A percentile compares a stretch with the other conserved stretches of the same genome.
phyloP scores from a whole-genome alignment of 2,888 invertebrate genomes.

The Palloptera scutellata region DNA sequence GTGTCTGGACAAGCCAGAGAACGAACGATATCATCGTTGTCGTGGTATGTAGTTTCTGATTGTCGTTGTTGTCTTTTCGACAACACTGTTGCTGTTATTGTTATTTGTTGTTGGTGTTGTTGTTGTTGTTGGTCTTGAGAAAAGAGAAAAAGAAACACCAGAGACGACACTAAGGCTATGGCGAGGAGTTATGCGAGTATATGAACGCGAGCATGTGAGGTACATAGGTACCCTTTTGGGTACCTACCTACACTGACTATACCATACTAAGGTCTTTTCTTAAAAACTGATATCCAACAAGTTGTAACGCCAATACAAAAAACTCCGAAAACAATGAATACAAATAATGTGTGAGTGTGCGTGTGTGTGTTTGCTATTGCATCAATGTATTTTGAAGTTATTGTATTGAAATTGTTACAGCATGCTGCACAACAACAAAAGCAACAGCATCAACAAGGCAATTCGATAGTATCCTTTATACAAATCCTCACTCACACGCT shows the following conservation, averaged over 20 bases:
- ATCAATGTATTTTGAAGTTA: too few relatives aligned
- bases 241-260: too few relatives aligned
- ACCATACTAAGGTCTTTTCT: too few relatives aligned
- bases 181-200: too few relatives aligned
- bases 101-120: neutral
- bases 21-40: constrained; percentile 23
- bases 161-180: neutral
- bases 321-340: too few relatives aligned
- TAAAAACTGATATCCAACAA: too few relatives aligned
- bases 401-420: too few relatives aligned
- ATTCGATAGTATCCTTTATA: too few relatives aligned
- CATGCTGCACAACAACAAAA: neutral
- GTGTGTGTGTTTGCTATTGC: too few relatives aligned
- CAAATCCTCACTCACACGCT: neutral
- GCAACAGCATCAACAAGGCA: constrained; percentile 19
- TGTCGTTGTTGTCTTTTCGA: constrained; percentile 7
- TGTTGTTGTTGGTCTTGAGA: neutral
- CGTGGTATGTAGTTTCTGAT: neutral
- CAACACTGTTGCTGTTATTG: neutral
- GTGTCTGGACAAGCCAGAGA: constrained; percentile 33
- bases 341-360: too few relatives aligned
- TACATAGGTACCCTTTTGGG: constrained; percentile 6
- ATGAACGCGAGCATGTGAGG: neutral
- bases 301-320: too few relatives aligned
- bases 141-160: neutral